A percentile compares a stretch with the other conserved stretches of the same genome.
These are phyloP conservation scores for Bedellia somnulentella DNA, from an alignment of 2,888 invertebrate genomes.

Conservation along the genomic window DNA sequence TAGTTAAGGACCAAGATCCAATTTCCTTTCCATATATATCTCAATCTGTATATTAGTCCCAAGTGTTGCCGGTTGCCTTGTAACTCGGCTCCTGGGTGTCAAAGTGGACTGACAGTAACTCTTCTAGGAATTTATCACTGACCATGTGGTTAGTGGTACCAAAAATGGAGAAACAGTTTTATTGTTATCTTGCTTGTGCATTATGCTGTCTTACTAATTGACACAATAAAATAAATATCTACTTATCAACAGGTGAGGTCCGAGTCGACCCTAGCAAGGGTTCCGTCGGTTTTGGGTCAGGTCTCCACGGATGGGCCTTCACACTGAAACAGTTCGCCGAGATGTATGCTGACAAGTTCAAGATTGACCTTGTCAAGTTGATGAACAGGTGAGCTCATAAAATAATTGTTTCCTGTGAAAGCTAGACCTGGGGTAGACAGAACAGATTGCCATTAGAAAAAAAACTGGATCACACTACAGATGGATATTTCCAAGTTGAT, in stretches of 20 bases:
- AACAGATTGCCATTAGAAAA: no score
- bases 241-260: slow-evolving; percentile 71
- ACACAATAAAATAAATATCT: neutral
- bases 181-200: no score
- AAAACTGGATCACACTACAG: neutral
- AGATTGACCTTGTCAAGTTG: slow-evolving; percentile 93
- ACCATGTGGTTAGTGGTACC: slow-evolving; percentile 29
- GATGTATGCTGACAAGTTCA: slow-evolving; percentile 99
- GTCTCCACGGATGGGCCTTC: slow-evolving; percentile 99
- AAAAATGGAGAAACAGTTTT: slow-evolving; percentile 37
- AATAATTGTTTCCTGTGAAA: neutral
- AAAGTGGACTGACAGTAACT: slow-evolving; percentile 41
- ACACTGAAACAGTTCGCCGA: slow-evolving; percentile 99
- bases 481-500: neutral
- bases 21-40: no score
- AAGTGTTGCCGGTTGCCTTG: slow-evolving; percentile 49
- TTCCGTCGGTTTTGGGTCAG: slow-evolving; percentile 99
- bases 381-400: slow-evolving; percentile 75
- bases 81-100: slow-evolving; percentile 44
- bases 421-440: no score
- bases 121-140: slow-evolving; percentile 48
- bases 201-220: neutral
- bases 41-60: slow-evolving; percentile 44
- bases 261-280: slow-evolving; percentile 97
- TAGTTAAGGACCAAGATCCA: no score